Base-by-base conservation (phyloP, 2,113 vertebrate genomes). In the Dromiciops gliroides region DNA sequence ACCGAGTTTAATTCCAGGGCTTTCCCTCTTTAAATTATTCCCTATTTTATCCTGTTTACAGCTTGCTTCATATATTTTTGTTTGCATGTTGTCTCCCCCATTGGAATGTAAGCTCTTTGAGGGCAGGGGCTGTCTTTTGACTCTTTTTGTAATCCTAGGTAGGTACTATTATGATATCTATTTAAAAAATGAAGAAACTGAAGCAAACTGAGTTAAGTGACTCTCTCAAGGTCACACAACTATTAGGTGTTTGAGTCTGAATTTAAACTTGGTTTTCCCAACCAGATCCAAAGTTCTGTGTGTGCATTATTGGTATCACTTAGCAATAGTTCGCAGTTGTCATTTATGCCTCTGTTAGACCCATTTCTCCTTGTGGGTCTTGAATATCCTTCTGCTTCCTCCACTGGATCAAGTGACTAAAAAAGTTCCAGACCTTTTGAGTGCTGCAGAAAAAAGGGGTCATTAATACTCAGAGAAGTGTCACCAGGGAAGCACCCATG, bases 401-500 rank as follows among this genome's bases (percentile, higher is more conserved):
- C 67, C 19, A 44, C 67, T 83, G 5, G 2, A 44, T 23, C 37
- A 44, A 83, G 19, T 83, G 67, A 8, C 44, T 83, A 22, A 83
- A 75, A 75, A 83, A 44, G 16, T 67, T 67, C 37, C 19, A 67
- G 56, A 83, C 67, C 16, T 44, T 83, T 83, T 9, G n/a, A 88
- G 51, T 9, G 91, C 88, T 19, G 0, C 26, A 31, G 94, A 88
- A 52, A 89, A 14, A 50, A 94, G 89, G 60, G 22, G 90, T 12
- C 52, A 95, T 94, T 94, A 92, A 67, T 8, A 94, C 16, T 52
- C 7, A 37, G 14, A 51, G 83, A 93, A 95, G 94, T 90, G 60
- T 75, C 91, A 92, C 22, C 44, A 95, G 90, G 48, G 50, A 93
- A 90, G 19, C 31, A 67, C 19, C 16, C n/a, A 23, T 2, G 56